Percentiles rank a stretch among this genome's conserved stretches.
phyloP scores from a whole-genome alignment of 2,113 vertebrate genomes.

The Tympanuchus pallidicinctus region DNA sequence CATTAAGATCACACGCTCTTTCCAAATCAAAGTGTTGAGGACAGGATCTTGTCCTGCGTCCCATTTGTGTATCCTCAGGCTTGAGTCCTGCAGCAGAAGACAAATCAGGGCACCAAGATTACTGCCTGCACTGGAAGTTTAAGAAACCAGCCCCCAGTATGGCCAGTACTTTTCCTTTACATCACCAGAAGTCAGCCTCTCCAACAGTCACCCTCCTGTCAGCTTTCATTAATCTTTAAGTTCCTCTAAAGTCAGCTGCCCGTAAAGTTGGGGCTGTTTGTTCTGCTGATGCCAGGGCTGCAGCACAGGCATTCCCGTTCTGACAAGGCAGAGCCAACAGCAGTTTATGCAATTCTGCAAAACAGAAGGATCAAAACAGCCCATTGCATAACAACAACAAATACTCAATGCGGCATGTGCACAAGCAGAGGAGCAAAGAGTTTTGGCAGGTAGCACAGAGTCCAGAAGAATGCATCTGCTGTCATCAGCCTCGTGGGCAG shows the following conservation, averaged over 20 bases:
- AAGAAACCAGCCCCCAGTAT: background rate
- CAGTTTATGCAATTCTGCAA: background rate
- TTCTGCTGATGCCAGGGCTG: background rate
- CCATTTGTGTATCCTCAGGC: background rate
- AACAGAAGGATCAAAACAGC: background rate
- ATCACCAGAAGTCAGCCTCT: background rate
- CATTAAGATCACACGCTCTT: background rate
- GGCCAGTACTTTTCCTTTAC: background rate
- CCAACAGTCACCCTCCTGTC: rapidly evolving
- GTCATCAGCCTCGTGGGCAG: background rate
- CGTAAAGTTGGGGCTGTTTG: background rate
- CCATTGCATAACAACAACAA: background rate
- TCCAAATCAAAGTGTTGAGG: background rate
- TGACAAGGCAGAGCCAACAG: background rate
- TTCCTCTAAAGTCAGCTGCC: background rate
- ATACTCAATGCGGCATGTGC: background rate
- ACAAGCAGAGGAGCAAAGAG: background rate
- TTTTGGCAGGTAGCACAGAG: background rate
- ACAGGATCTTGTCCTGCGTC: background rate
- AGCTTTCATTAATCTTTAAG: background rate
- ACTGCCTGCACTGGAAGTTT: rapidly evolving
- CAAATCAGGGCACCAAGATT: rapidly evolving
- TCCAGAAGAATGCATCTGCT: background rate
- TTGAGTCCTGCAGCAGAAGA: background rate
- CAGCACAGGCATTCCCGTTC: background rate